Conservation (phyloP, 2,797 vertebrate species). For the Tokudaia muenninki region DNA sequence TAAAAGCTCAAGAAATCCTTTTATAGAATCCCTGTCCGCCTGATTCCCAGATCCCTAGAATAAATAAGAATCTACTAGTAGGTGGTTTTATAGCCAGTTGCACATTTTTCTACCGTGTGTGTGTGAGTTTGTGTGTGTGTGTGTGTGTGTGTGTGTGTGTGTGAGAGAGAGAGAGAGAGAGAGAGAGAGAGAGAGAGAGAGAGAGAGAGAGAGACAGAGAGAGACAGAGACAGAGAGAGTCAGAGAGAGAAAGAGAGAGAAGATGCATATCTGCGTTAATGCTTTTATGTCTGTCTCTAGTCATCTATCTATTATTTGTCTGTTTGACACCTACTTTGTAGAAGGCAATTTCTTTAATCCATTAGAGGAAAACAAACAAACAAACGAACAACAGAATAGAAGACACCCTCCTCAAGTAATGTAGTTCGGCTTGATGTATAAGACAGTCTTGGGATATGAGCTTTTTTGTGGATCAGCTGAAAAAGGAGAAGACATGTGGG, state of each 20-base stretch:
- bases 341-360: not conserved
- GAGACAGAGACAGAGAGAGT: no score
- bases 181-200: no score
- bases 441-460: not conserved
- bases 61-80: not conserved
- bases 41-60: not conserved
- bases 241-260: no score
- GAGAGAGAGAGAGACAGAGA: no score
- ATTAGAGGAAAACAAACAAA: not conserved
- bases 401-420: not conserved
- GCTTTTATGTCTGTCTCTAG: not conserved
- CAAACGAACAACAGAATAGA: not conserved
- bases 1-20: not conserved
- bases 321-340: not conserved
- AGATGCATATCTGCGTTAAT: fast-evolving
- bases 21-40: not conserved
- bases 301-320: not conserved
- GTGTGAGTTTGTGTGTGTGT: no score
- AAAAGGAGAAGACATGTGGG: not conserved
- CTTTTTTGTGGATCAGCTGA: not conserved
- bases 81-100: not conserved
- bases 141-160: not conserved
- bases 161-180: no score
- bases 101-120: not conserved
- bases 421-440: not conserved